Percentiles rank a stretch among this genome's conserved stretches.
These are phyloP conservation scores for Diarsia rubi DNA, from an alignment of 2,888 invertebrate genomes.

Conservation along the genomic window DNA sequence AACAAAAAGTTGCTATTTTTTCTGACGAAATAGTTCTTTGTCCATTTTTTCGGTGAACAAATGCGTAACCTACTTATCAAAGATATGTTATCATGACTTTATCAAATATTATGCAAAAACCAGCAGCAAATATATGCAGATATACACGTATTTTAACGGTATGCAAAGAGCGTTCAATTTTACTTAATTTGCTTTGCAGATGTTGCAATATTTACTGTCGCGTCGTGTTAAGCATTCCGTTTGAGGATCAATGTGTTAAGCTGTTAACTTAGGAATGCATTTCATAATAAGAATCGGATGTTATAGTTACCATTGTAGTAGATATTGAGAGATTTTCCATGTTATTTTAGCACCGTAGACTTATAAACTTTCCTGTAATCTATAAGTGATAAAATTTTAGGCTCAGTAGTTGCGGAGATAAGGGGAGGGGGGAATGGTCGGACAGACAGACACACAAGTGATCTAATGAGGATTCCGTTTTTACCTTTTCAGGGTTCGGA, in stretches of 20 bases:
- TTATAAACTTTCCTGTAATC: no score
- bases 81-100: constrained; percentile 56
- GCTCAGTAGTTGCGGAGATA: no score
- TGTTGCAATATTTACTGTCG: constrained; percentile 44
- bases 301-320: no score
- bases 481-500: no score
- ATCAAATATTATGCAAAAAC: constrained; percentile 61
- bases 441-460: no score
- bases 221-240: constrained; percentile 33
- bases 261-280: constrained; percentile 21
- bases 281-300: background rate
- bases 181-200: constrained; percentile 51
- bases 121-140: constrained; percentile 48
- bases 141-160: constrained; percentile 42
- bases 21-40: constrained; percentile 2
- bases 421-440: no score
- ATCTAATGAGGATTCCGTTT: no score
- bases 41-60: constrained; percentile 29
- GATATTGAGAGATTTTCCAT: no score
- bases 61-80: constrained; percentile 55
- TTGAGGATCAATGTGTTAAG: constrained; percentile 14
- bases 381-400: no score
- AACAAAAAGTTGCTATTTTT: background rate
- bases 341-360: no score
- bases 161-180: constrained; percentile 37